Percentiles rank a stretch among this genome's conserved stretches.
phyloP scores from a whole-genome alignment of 2,797 vertebrate species.

The Melanotaenia maccullochi region DNA sequence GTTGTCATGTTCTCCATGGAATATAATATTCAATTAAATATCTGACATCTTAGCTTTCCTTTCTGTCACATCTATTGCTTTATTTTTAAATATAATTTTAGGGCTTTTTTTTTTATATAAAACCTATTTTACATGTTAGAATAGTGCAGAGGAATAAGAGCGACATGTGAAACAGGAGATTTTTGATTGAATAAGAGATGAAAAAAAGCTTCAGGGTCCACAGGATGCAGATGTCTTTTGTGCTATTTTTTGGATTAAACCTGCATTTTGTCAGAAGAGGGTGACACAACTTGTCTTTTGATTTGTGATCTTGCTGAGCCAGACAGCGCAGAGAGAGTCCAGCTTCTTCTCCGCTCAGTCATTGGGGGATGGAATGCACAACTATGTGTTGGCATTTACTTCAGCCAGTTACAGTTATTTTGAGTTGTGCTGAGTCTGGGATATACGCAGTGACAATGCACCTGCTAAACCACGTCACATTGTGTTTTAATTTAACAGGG shows the following conservation, averaged over 20 bases:
- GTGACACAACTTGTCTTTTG: neutral
- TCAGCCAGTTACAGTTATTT: neutral
- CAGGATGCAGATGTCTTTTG: neutral
- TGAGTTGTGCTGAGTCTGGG: neutral
- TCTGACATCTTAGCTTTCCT: slow-evolving; percentile 27
- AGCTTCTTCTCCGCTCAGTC: neutral
- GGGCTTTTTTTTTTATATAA: neutral
- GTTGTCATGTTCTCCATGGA: slow-evolving; percentile 31
- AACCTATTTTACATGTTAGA: neutral
- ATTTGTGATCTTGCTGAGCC: neutral
- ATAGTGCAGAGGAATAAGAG: neutral
- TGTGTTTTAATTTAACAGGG: neutral
- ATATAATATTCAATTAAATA: slow-evolving; percentile 42
- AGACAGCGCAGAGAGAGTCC: neutral
- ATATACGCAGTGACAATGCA: neutral
- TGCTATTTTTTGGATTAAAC: neutral
- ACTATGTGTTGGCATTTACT: neutral
- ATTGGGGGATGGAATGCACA: neutral
- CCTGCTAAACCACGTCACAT: neutral
- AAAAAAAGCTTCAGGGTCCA: neutral
- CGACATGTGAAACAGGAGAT: neutral
- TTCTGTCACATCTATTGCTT: slow-evolving; percentile 21
- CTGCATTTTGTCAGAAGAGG: neutral
- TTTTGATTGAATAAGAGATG: neutral
- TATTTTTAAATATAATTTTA: neutral